Percentiles rank a stretch among this genome's conserved stretches.
Evolutionary conservation across 2,113 vertebrate species (phyloP).

Genomic region (Atherinomorus stipes): DNA sequence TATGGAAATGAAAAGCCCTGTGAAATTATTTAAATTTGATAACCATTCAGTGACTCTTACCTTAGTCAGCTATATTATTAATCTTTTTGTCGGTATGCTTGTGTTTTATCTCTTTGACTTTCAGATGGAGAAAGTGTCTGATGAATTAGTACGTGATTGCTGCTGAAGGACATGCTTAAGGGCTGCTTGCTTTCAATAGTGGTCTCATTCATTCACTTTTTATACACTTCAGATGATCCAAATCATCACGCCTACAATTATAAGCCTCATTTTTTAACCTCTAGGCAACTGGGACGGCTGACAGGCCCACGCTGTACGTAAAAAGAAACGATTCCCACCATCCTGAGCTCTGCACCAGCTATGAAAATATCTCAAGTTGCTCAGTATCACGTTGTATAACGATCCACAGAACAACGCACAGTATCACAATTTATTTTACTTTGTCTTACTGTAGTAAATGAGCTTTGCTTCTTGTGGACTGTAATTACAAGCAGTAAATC

Average conservation of each 20-base stretch:
- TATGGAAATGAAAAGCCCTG: neutral
- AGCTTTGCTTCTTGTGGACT: conserved; percentile 8
- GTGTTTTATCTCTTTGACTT: conserved; percentile 5
- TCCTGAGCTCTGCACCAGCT: neutral
- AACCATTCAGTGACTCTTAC: neutral
- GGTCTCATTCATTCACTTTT: conserved; percentile 17
- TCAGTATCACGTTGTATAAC: neutral
- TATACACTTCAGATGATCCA: neutral
- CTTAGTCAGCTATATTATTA: neutral
- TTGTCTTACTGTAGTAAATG: conserved; percentile 1
- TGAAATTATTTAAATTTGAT: neutral
- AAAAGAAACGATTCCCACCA: neutral
- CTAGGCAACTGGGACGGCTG: neutral
- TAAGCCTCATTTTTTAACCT: conserved; percentile 9
- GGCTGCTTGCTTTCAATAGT: conserved; percentile 14
- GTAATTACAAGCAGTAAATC: conserved; percentile 22
- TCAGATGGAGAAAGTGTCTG: neutral
- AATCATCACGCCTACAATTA: conserved; percentile 3
- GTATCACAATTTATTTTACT: conserved; percentile 1
- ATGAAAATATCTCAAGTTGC: neutral
- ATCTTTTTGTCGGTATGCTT: neutral
- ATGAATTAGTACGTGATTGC: neutral
- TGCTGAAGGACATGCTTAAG: conserved; percentile 22
- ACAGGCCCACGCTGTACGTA: neutral
- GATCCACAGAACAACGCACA: neutral